A percentile compares a stretch with the other conserved stretches of the same genome.
Conservation (phyloP, 2,797 vertebrate genomes). For the Intellagama lesueurii region DNA sequence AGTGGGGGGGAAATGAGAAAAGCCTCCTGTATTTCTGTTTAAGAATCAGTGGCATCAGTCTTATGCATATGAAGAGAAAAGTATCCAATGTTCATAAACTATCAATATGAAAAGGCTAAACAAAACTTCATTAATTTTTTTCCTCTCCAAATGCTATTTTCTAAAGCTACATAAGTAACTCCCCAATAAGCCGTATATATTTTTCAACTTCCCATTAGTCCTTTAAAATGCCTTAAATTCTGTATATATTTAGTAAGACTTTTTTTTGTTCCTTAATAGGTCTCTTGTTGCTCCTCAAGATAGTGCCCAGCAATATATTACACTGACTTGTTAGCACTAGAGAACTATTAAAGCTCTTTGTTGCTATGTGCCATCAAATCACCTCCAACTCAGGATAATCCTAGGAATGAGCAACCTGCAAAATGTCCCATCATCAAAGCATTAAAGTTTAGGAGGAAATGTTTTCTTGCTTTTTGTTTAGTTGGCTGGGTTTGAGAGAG, state of each 20-base stretch:
- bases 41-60: not conserved
- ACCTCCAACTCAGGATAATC: no score
- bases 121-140: not conserved
- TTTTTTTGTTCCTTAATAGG: constrained; percentile 71
- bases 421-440: no score
- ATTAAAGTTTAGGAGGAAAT: no score
- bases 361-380: no score
- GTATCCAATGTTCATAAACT: not conserved
- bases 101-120: not conserved
- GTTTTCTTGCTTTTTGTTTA: no score
- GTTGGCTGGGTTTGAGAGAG: no score
- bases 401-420: no score
- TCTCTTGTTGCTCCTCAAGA: constrained; percentile 70
- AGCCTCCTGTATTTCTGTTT: not conserved
- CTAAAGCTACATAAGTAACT: constrained; percentile 75
- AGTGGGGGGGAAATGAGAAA: not conserved
- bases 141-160: constrained; percentile 53
- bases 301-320: constrained; percentile 59
- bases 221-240: constrained; percentile 80
- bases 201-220: constrained; percentile 73
- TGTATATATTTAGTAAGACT: constrained; percentile 75
- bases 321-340: constrained; percentile 49
- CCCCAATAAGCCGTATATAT: constrained; percentile 71
- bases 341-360: no score
- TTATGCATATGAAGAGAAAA: not conserved